Base-by-base conservation (phyloP, 1,140 invertebrate genomes). In the Trinorchestia longiramus region DNA sequence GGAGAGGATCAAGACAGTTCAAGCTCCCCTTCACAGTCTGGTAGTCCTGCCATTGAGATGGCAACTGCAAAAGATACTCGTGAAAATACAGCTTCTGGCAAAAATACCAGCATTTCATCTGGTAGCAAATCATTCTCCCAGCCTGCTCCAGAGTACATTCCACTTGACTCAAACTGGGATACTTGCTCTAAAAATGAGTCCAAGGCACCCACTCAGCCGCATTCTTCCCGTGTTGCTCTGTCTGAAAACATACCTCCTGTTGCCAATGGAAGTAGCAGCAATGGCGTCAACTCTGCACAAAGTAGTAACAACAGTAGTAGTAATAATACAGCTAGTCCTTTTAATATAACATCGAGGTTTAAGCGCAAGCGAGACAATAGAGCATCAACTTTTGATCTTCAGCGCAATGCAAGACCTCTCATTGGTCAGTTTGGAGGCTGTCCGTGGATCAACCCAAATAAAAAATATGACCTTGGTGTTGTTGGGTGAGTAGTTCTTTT, bases 251-350 rank as follows among this genome's bases (percentile, higher is more conserved):
- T 43, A 45, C 92, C 43, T n/a, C 43, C 43, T n/a, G 40, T 44
- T 94, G 11, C 44, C 11, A 94, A 47, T 15, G 44, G 8, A 44
- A 92, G 90, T 92, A 44, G 19, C 19, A 94, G 43, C 43, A 94
- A 94, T 94, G 43, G 92, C 28, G 43, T 47, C 36, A 94, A 43
- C 36, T 94, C 92, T 40, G 43, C 43, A 40, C 36, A 40, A 45
- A 94, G 3, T 45, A n/a, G 92, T 94, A 94, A 4, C 44, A 94
- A 47, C 92, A 94, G 47, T 47, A 94, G 44, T 45, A 47, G 36
- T 94, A 94, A 45, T 45, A 43, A 42, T 91, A 91, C 88, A 91
- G 92, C 44, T n/a, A 94, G 92, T 94, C 92, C 92, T n/a, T 94
- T 94, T 43, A 94, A 23, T 94, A 40, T 94, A 94, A 94, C 92